These are phyloP conservation scores for Phytoseiulus persimilis DNA, from an alignment of 2,888 invertebrate species.

Conservation along the genomic window DNA sequence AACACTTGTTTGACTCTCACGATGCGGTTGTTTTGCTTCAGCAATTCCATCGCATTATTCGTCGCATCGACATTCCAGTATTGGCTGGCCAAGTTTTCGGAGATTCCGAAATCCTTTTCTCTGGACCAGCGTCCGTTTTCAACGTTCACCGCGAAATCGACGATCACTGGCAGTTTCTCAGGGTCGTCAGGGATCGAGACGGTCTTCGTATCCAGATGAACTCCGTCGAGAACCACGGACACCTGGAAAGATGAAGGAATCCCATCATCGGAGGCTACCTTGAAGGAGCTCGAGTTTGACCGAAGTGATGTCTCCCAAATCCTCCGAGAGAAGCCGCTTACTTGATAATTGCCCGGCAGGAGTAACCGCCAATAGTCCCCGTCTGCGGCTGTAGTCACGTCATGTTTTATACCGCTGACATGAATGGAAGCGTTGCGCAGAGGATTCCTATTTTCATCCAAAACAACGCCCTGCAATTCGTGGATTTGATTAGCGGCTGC, in stretches of 20 bases:
- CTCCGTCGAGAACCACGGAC: constrained; percentile 40
- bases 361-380: constrained; percentile 92
- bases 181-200: constrained; percentile 58
- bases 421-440: constrained; percentile 65
- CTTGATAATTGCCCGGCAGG: constrained; percentile 71
- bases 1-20: constrained; percentile 62
- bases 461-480: constrained; percentile 75
- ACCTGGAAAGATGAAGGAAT: constrained; percentile 40
- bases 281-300: too few relatives aligned
- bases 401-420: constrained; percentile 67
- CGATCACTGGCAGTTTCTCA: constrained; percentile 53
- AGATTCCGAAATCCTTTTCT: constrained; percentile 51
- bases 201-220: constrained; percentile 55
- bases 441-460: constrained; percentile 67
- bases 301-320: too few relatives aligned
- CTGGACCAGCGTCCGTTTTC: constrained; percentile 69
- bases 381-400: constrained; percentile 59
- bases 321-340: constrained; percentile 62
- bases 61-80: constrained; percentile 63
- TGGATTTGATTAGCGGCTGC: constrained; percentile 65
- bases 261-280: not conserved
- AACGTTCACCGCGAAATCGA: constrained; percentile 71
- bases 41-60: constrained; percentile 58
- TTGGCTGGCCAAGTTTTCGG: constrained; percentile 54
- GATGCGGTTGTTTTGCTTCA: constrained; percentile 63